Evolutionary conservation across 2,797 vertebrate genomes (phyloP), one percentile per base, ranked within the genome.

Genomic region (Mycteria americana): DNA sequence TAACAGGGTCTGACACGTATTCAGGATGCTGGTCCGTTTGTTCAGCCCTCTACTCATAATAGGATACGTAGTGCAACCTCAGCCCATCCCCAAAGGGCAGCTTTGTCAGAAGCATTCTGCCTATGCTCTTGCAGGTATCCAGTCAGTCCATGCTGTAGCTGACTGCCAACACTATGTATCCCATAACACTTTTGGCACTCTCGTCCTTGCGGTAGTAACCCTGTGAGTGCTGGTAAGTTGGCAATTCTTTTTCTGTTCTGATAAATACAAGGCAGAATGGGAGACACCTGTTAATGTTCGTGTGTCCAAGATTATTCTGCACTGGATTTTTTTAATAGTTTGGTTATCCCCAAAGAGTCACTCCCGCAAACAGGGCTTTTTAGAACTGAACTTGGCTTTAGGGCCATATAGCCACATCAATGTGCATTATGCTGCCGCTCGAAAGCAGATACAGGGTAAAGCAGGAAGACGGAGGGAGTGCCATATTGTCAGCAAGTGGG

Each of bases 371-470:
- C 4, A 62, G 67, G 59, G 18, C 28, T 80, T 22, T 68, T 35
- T n/a, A n/a, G 28, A 39, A 78, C 28, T 72, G 33, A 80, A 39
- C 70, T 85, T 64, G 75, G 24, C 60, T 68, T 79, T 85, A 85
- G 73, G 43, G 86, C 84, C 75, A 18, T 69, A 46, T 19, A 83
- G 73, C 65, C 87, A 45, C 50, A 24, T 75, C 39, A 25, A 0
- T n/a, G 82, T 85, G 78, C 1, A 3, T 91, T 85, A 84, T 45
- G 76, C 95, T 91, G 91, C 87, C 88, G 41, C 62, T 89, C 1
- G 5, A 91, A 92, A 88, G 81, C 68, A 84, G 62, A 73, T 75
- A 80, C 91, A 93, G 93, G 91, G 92, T 96, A 88, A 89, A 88
- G 50, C 59, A 57, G 65, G 76, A 95, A 85, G 91, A 64, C 0